Conservation (phyloP, 2,113 vertebrate genomes). For the Caretta caretta region DNA sequence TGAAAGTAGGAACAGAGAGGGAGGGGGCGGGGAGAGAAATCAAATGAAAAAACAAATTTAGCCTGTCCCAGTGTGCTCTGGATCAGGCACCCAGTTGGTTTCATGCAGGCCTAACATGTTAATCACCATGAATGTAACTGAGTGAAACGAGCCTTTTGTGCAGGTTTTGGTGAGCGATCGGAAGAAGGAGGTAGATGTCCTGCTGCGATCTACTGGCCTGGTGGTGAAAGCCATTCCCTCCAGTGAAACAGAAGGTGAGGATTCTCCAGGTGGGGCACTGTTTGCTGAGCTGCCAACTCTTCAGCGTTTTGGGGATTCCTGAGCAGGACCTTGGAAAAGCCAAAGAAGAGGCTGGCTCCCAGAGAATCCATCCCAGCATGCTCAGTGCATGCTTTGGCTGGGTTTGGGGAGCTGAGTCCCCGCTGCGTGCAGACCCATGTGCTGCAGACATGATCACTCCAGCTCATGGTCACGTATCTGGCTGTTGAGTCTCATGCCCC, state of each 20-base stretch:
- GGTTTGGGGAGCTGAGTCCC: background rate
- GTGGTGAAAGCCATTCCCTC: conserved; percentile 86
- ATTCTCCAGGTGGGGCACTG: rapidly evolving
- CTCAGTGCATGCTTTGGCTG: background rate
- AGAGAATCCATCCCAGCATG: background rate
- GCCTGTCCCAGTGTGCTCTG: background rate
- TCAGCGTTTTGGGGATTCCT: background rate
- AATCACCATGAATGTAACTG: background rate
- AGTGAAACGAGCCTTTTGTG: background rate
- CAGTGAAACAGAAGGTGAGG: conserved; percentile 83
- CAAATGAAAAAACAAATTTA: background rate
- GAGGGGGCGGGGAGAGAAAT: background rate
- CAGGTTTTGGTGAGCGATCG: conserved; percentile 89
- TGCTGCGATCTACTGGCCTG: conserved; percentile 80
- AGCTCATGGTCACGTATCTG: rapidly evolving
- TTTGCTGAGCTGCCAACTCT: background rate
- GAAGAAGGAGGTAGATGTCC: conserved; percentile 74
- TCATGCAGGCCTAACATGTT: background rate
- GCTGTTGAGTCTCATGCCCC: background rate
- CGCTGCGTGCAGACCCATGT: rapidly evolving
- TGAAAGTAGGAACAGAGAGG: background rate
- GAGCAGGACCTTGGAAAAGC: background rate
- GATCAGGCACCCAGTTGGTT: background rate
- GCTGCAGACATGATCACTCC: background rate
- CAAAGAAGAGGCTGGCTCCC: background rate